Evolutionary conservation across 2,888 invertebrate species (phyloP).

Genomic region (Galeruca laticollis): DNA sequence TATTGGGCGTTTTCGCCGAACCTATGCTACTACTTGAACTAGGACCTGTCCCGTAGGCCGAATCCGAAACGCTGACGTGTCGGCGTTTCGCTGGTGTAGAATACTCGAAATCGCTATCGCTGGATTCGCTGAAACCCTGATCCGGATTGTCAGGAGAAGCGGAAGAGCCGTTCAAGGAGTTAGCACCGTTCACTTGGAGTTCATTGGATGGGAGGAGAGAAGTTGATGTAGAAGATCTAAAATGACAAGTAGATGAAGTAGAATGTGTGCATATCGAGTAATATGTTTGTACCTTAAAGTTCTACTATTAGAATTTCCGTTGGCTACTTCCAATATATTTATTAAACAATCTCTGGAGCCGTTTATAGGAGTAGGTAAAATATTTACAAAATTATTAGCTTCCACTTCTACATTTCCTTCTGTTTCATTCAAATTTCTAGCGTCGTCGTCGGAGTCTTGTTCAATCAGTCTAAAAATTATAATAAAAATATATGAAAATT

Average conservation of each 20-base stretch:
- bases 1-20: constrained; percentile 27
- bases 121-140: constrained; percentile 44
- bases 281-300: constrained; percentile 33
- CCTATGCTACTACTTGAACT: constrained; percentile 47
- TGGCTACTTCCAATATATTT: constrained; percentile 59
- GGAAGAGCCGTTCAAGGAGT: constrained; percentile 7
- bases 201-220: constrained; percentile 10
- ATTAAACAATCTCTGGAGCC: constrained; percentile 67
- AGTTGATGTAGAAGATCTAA: constrained; percentile 22
- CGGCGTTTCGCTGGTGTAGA: constrained; percentile 60
- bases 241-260: constrained; percentile 8
- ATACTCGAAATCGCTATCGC: constrained; percentile 62
- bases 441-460: constrained; percentile 74
- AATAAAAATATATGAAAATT: background rate
- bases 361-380: constrained; percentile 73
- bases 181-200: constrained; percentile 35
- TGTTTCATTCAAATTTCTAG: constrained; percentile 44
- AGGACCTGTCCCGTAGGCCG: constrained; percentile 63
- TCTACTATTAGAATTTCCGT: constrained; percentile 67
- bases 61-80: constrained; percentile 59
- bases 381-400: constrained; percentile 69
- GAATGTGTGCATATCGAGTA: background rate
- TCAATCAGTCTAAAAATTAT: constrained; percentile 65
- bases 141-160: constrained; percentile 22
- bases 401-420: constrained; percentile 43